These are phyloP conservation scores for Thalassarche chlororhynchos DNA, from an alignment of 2,113 vertebrate genomes.

Conservation along the genomic window DNA sequence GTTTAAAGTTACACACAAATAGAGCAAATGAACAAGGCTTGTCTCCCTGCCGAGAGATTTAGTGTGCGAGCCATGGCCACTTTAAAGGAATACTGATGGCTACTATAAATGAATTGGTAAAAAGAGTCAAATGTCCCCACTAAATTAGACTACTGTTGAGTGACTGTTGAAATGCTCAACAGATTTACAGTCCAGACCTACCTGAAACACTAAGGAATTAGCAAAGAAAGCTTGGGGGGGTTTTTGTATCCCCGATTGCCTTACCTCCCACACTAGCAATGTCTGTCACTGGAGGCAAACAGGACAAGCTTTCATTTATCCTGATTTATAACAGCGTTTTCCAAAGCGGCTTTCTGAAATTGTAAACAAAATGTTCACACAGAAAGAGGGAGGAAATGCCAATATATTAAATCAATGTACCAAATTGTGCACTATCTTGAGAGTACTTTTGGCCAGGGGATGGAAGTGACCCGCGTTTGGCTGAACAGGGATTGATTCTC, in stretches of 20 bases:
- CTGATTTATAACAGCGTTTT: slow-evolving; percentile 2
- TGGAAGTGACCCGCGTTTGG: slow-evolving; percentile 23
- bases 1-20: background rate
- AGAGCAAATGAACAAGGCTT: background rate
- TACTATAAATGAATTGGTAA: background rate
- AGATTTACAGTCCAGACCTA: background rate
- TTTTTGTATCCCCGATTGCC: background rate
- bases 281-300: background rate
- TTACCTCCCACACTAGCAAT: background rate
- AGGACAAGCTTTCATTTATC: slow-evolving; percentile 11
- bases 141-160: background rate
- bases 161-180: background rate
- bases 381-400: slow-evolving; percentile 15
- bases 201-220: background rate
- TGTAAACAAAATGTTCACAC: background rate
- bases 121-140: background rate
- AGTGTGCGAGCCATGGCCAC: background rate
- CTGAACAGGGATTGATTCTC: slow-evolving; percentile 22
- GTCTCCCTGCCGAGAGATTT: background rate
- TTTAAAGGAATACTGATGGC: background rate
- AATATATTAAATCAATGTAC: slow-evolving; percentile 41
- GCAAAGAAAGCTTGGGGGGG: background rate
- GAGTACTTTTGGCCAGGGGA: slow-evolving; percentile 40
- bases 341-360: background rate
- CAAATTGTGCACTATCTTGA: background rate